Evolutionary conservation across 1,140 invertebrate genomes (phyloP), one percentile per base, ranked within the genome.

Genomic region (Philopotamus ludificatus): DNA sequence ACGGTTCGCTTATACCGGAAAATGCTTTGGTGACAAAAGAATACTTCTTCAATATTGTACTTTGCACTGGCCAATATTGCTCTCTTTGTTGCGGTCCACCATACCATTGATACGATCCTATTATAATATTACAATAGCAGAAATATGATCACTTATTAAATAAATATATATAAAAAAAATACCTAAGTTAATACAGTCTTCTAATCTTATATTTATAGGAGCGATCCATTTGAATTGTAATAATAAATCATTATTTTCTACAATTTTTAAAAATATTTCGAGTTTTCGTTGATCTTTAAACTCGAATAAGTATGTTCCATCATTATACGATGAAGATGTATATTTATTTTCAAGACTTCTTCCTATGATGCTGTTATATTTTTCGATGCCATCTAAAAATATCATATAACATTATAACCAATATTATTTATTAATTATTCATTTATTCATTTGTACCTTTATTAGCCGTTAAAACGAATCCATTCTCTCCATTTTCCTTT

Each of bases 1-100:
- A 91, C 41, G 87, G 84, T 71, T 93, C 91, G 0, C 84, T 75
- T 0, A 93, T 79, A 71, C 87, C 88, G 41, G 82, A 77, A 4
- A 75, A 67, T 73, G 88, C 85, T 42, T 83, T 84, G 16, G 84
- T 82, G 3, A 87, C 70, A 70, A 87, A 87, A 0, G 85, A 77
- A 47, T 83, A 81, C 49, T 87, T 85, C 0, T 77, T 75, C 28
- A 82, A 83, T 1, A 74, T 75, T 67, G 84, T 81, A 3, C 82
- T 77, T 71, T 90, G 82, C 16, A 89, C 78, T 0, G 88, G 88
- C 82, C 86, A 89, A 16, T 83, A 74, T 71, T 87, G 86, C 55
- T 83, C 70, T n/a, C 82, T 75, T 70, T 82, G 75, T 74, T 87
- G 79, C 0, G 85, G 82, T 1, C 86, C 86, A 3, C 82, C 85